Conservation (phyloP, 92 coral and sea anemone species). For the Epizoanthus ramosus region DNA sequence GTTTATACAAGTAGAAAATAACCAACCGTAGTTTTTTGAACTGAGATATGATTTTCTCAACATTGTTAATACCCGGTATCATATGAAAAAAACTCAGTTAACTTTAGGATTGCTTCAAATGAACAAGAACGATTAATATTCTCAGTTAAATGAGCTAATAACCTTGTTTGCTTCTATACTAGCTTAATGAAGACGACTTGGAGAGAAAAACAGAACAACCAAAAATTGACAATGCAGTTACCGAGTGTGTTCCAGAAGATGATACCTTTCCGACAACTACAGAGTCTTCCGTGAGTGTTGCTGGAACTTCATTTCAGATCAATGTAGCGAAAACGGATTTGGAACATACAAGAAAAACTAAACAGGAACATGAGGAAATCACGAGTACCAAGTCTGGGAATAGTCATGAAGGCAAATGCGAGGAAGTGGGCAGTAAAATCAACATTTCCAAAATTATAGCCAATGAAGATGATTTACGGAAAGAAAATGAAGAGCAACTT, state of each 20-base stretch:
- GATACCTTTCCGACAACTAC: not conserved
- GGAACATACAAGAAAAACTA: not conserved
- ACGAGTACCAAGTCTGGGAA: not conserved
- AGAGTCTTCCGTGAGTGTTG: not conserved
- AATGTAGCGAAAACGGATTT: not conserved
- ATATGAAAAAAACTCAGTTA: no score
- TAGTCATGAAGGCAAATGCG: not conserved
- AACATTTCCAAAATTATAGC: not conserved
- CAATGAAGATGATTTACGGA: not conserved
- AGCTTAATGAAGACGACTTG: not conserved
- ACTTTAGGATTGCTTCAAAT: not conserved
- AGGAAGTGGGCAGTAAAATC: not conserved
- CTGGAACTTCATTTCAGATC: not conserved
- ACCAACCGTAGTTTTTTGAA: no score
- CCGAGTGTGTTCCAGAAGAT: not conserved
- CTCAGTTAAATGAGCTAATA: not conserved
- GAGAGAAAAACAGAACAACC: not conserved
- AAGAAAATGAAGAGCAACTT: not conserved
- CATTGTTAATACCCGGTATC: no score
- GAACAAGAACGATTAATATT: not conserved
- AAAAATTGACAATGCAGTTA: not conserved
- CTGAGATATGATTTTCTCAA: no score
- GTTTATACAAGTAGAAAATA: no score
- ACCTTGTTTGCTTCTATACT: not conserved
- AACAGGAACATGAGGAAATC: not conserved